A percentile compares a stretch with the other conserved stretches of the same genome.
Conservation (phyloP, 2,888 invertebrate genomes). For the Syrphus vitripennis region DNA sequence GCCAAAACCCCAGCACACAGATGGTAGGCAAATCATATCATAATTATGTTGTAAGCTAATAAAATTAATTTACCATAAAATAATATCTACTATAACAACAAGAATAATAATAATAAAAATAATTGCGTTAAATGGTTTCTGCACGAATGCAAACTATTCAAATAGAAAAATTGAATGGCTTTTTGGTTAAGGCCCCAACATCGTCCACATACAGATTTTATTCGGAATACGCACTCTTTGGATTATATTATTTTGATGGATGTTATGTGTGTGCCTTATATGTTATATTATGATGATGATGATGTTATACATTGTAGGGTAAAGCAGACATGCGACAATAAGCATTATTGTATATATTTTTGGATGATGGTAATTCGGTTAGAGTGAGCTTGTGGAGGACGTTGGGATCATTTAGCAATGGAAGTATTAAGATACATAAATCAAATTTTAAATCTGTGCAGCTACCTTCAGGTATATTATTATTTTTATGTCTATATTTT, state of each 20-base stretch:
- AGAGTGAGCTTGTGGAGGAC: not conserved
- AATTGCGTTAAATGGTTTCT: conserved; percentile 65
- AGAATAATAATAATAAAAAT: conserved; percentile 47
- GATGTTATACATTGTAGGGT: not conserved
- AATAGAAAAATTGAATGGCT: conserved; percentile 59
- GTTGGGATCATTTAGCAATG: not conserved
- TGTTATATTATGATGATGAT: too few relatives aligned
- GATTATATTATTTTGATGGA: not conserved
- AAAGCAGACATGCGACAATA: not conserved
- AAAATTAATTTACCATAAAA: conserved; percentile 60
- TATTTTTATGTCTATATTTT: not conserved
- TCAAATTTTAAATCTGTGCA: not conserved
- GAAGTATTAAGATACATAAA: not conserved
- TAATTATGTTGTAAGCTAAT: conserved; percentile 34
- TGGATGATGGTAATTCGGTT: not conserved
- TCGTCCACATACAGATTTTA: not conserved
- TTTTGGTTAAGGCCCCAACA: not conserved
- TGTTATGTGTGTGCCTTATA: conserved; percentile 5
- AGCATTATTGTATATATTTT: not conserved
- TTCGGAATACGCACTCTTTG: not conserved
- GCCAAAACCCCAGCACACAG: too few relatives aligned
- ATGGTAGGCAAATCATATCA: conserved; percentile 26
- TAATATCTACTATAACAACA: not conserved
- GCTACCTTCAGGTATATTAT: too few relatives aligned
- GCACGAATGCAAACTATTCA: conserved; percentile 58